Evolutionary conservation across 2,113 vertebrate genomes (phyloP), one percentile per base, ranked within the genome.

Genomic region (Mesembrinibis cayennensis): DNA sequence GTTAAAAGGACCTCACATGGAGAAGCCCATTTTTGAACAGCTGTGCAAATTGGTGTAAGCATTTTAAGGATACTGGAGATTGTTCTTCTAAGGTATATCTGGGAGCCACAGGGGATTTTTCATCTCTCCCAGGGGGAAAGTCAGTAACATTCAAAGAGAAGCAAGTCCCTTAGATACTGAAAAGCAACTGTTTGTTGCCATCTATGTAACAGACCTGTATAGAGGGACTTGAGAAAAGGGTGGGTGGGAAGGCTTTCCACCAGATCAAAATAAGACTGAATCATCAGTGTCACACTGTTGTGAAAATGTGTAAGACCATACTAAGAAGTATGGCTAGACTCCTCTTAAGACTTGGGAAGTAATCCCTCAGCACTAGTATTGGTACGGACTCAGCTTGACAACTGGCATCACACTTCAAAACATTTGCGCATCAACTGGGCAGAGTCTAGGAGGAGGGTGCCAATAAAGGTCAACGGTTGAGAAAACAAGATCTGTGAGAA

Each of bases 141-240:
- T 38, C 52, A 84, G 49, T 53, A 81, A 40, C 17, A 34, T 71
- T 92, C 63, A 58, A 82, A 87, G 82, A 70, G 29, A 88, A 95
- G 10, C 45, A 79, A 47, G 26, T 73, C n/a, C 40, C 49, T 93
- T 47, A 79, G 72, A 44, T 78, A 62, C 61, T 71, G 59, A 66
- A 89, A 94, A 96, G 52, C 65, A 89, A 61, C 50, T 22, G 38
- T 63, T 90, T 92, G 69, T 89, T 95, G 69, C 81, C 73, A 40
- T 78, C 72, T 79, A 6, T 59, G 40, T 67, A 89, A 63, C 83
- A 96, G 69, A 78, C 18, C 69, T 55, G 10, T 40, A 34, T 10
- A 89, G 69, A 94, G 66, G 83, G 87, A 90, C 76, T 92, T 82
- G 72, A 93, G 89, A 91, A 93, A 79, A 76, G 70, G n/a, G 69